These are phyloP conservation scores for Schlechtendalia chinensis DNA, from an alignment of 1,140 invertebrate genomes.

Conservation along the genomic window DNA sequence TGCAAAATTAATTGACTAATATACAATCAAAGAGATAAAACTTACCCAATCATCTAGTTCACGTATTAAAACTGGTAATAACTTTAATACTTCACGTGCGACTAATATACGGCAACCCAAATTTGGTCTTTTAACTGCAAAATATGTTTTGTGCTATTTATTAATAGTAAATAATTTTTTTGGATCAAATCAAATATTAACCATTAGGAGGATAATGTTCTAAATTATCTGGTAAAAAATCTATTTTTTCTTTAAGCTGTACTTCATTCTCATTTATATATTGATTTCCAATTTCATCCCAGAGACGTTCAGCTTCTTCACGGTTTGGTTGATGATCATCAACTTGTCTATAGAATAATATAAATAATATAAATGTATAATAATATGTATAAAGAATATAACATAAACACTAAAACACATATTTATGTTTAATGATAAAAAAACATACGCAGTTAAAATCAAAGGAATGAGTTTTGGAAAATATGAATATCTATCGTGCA, in stretches of 20 bases:
- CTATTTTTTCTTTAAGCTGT: slow-evolving; percentile 71
- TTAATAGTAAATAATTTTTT: not conserved
- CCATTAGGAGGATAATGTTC: slow-evolving; percentile 67
- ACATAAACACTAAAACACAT: not conserved
- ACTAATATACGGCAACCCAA: slow-evolving; percentile 70
- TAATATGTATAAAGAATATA: no score
- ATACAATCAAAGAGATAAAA: not conserved
- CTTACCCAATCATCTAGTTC: slow-evolving; percentile 70
- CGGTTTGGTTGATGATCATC: slow-evolving; percentile 70
- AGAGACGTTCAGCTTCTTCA: slow-evolving; percentile 62
- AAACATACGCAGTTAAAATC: slow-evolving; percentile 65
- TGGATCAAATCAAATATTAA: not conserved
- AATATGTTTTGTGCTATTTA: not conserved
- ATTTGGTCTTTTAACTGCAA: slow-evolving; percentile 45
- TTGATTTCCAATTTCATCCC: slow-evolving; percentile 67
- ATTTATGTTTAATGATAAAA: not conserved
- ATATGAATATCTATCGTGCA: slow-evolving; percentile 75
- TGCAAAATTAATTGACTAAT: not conserved
- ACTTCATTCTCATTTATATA: slow-evolving; percentile 75
- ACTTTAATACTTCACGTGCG: slow-evolving; percentile 67
- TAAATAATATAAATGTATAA: no score
- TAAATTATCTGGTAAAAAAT: slow-evolving; percentile 63
- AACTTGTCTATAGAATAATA: slow-evolving; percentile 63
- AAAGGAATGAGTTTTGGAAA: slow-evolving; percentile 73
- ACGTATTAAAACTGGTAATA: slow-evolving; percentile 64